Conservation (phyloP, 2,888 invertebrate species). For the Gisinianus flammeolus region DNA sequence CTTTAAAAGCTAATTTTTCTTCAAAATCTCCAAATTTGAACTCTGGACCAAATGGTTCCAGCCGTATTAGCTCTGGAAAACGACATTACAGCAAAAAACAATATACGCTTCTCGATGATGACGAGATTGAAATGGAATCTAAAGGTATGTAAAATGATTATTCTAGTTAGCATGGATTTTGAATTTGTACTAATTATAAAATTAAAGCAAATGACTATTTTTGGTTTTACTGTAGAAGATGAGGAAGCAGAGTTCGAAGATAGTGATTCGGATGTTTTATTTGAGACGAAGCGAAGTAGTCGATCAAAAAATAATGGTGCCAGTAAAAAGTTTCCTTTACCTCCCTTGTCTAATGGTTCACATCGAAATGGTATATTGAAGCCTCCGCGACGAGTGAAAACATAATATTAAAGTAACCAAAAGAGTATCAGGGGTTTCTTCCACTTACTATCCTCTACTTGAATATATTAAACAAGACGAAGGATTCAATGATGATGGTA, state of each 20-base stretch:
- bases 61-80: constrained; percentile 39
- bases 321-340: constrained; percentile 41
- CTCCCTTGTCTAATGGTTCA: constrained; percentile 38
- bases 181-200: not conserved
- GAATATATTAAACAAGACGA: too few species aligned
- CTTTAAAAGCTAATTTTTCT: constrained; percentile 17
- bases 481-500: too few species aligned
- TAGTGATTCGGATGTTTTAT: constrained; percentile 83
- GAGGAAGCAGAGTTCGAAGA: constrained; percentile 67
- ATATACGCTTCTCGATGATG: constrained; percentile 74
- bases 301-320: constrained; percentile 60
- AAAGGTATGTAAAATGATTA: constrained; percentile 69
- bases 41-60: constrained; percentile 38
- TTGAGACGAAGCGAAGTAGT: constrained; percentile 67
- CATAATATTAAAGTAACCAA: too few species aligned
- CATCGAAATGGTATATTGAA: constrained; percentile 54
- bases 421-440: too few species aligned
- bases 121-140: constrained; percentile 65
- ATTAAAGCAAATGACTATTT: constrained; percentile 24
- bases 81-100: constrained; percentile 62
- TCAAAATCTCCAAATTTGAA: constrained; percentile 31
- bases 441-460: too few species aligned
- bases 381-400: constrained; percentile 51
- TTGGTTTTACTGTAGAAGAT: constrained; percentile 58
- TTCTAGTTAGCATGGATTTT: too few species aligned